Conservation (phyloP, 1,140 invertebrate genomes). For the Sinonovacula constricta region DNA sequence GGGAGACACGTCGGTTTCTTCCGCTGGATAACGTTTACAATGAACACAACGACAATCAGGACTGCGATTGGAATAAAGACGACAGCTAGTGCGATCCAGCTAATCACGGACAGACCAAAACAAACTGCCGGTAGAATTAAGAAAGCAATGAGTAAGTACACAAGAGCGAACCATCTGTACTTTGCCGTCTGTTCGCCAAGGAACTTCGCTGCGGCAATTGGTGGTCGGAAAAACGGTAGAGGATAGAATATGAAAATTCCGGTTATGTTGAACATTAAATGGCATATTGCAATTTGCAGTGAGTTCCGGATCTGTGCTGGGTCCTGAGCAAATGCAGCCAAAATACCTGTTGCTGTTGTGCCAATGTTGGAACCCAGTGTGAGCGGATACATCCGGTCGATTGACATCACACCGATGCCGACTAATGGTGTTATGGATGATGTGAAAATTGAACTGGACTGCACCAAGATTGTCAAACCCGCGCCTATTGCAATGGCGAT, state of each 20-base stretch:
- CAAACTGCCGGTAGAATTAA: constrained; percentile 79
- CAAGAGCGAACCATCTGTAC: constrained; percentile 82
- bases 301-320: constrained; percentile 74
- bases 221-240: constrained; percentile 81
- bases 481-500: constrained; percentile 81
- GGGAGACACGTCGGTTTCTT: constrained; percentile 63
- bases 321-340: constrained; percentile 80
- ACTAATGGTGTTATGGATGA: constrained; percentile 83
- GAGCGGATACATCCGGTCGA: constrained; percentile 83
- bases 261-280: constrained; percentile 74
- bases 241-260: constrained; percentile 83
- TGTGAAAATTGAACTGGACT: constrained; percentile 84
- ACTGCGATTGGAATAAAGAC: constrained; percentile 61
- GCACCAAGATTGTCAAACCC: constrained; percentile 82
- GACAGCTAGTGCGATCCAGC: constrained; percentile 64
- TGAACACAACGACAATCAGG: constrained; percentile 59
- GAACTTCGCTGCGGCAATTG: constrained; percentile 80
- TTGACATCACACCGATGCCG: constrained; percentile 82
- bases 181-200: constrained; percentile 80
- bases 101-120: constrained; percentile 78
- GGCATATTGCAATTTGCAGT: constrained; percentile 82
- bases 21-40: constrained; percentile 69
- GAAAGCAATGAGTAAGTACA: constrained; percentile 82
- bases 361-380: constrained; percentile 84
- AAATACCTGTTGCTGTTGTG: constrained; percentile 82